Evolutionary conservation across 2,888 invertebrate species (phyloP), one percentile per base, ranked within the genome.

Genomic region (Trilocha varians): DNA sequence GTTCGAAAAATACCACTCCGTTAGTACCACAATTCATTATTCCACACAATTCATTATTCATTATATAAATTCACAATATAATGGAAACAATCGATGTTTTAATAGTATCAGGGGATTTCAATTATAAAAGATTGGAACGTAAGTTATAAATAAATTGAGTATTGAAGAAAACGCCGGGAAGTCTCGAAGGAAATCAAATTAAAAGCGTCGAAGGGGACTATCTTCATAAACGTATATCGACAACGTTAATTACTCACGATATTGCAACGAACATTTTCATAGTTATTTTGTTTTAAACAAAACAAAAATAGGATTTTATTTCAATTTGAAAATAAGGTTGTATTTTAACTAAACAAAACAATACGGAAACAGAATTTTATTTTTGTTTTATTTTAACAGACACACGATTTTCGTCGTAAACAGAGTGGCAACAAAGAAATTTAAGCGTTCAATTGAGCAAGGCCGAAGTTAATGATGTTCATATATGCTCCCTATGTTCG

Each of bases 111-210:
- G n/a, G n/a, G n/a, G n/a, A n/a, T n/a, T n/a, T n/a, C n/a, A n/a
- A n/a, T n/a, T n/a, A n/a, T n/a, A n/a, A n/a, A 25, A 25, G 11
- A 25, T 25, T 25, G 4, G 25, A 11, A 5, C 25, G 25, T 11
- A 1, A 9, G 8, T 6, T 6, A 25, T 25, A 25, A 25, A 18
- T n/a, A 25, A 25, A 6, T 25, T 11, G 25, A 25, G 25, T 25
- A 25, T 25, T 11, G 25, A 25, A 2, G 25, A 25, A 25, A 25
- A 55, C 48, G 54, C 38, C 41, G 42, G 40, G 43, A 34, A 59
- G 66, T 70, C 78, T 66, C 77, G 5, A 38, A 63, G 75, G 78
- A 78, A 78, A 78, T 78, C 55, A 51, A 64, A 69, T 78, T 74
- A 74, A 73, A 68, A 70, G 63, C 70, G 43, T 38, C 40, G 42